Evolutionary conservation across 2,888 invertebrate genomes (phyloP), one percentile per base, ranked within the genome.

Genomic region (Drosophila siamana): DNA sequence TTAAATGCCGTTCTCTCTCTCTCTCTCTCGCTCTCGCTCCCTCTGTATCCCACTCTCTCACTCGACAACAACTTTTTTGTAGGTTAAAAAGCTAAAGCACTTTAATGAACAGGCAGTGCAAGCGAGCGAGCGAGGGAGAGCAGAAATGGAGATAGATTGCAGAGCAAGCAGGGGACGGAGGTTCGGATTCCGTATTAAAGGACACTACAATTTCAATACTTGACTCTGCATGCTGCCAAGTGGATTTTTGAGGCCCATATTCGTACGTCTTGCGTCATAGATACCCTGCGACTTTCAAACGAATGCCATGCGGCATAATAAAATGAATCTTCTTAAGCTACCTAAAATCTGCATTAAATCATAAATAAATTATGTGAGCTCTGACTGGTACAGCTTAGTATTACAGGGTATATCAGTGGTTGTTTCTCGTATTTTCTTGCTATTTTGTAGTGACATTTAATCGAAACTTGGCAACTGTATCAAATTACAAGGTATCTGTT

Each of bases 1-100:
- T 66, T 69, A 75, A 80, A 74, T 81, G 73, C 60, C 77, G 43
- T 51, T 56, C 51, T 57, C 67, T 46, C 41, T 24, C 28, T 44
- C 38, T 50, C 38, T 51, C 24, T 9, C 13, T 26, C 51, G 13
- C 36, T 6, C 16, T n/a, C n/a, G n/a, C n/a, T n/a, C n/a, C n/a
- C n/a, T n/a, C n/a, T n/a, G n/a, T n/a, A n/a, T 57, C 67, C 40
- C 41, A 16, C 28, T 44, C 38, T 50, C 38, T 51, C 24, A 5
- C 13, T 26, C 51, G 13, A 13, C 2, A 13, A 13, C 48, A 33
- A 48, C 40, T 40, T 55, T 41, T 71, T 69, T 73, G 59, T 75
- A 61, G 80, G 78, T 44, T 65, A 54, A 63, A 65, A 55, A 59
- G 48, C 74, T 57, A 68, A 81, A 59, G 75, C 60, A 75, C 62